These are phyloP conservation scores for Siniperca chuatsi DNA, from an alignment of 2,113 vertebrate species.

Conservation along the genomic window DNA sequence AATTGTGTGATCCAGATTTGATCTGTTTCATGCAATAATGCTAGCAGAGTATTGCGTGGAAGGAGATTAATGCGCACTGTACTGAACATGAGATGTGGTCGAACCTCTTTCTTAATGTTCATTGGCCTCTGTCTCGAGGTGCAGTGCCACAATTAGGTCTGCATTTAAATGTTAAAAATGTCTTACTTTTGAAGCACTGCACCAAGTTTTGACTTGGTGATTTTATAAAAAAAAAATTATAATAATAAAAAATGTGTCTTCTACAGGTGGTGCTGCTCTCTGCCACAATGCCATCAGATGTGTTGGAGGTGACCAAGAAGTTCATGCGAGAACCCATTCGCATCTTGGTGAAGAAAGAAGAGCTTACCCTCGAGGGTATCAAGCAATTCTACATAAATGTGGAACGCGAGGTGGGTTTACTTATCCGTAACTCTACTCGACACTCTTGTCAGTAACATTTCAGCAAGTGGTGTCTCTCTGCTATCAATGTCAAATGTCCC, in stretches of 20 bases:
- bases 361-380: constrained; percentile 98
- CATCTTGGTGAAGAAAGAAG: constrained; percentile 98
- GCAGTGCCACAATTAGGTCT: constrained; percentile 69
- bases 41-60: constrained; percentile 78
- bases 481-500: neutral
- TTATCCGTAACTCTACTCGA: neutral
- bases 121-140: constrained; percentile 80
- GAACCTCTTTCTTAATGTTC: constrained; percentile 89
- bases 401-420: constrained; percentile 91
- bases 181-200: neutral
- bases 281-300: constrained; percentile 98
- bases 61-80: constrained; percentile 75
- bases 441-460: neutral
- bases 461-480: neutral
- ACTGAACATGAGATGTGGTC: constrained; percentile 74
- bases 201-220: too few relatives aligned
- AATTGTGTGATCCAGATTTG: constrained; percentile 73
- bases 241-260: neutral
- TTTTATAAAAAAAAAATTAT: neutral
- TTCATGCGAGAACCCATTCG: constrained; percentile 98
- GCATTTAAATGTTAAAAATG: neutral
- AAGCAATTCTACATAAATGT: constrained; percentile 99
- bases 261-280: constrained; percentile 95
- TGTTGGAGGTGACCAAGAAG: constrained; percentile 99
- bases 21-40: constrained; percentile 79